phyloP scores from a whole-genome alignment of 2,113 vertebrate species.

The Lutjanus erythropterus region DNA sequence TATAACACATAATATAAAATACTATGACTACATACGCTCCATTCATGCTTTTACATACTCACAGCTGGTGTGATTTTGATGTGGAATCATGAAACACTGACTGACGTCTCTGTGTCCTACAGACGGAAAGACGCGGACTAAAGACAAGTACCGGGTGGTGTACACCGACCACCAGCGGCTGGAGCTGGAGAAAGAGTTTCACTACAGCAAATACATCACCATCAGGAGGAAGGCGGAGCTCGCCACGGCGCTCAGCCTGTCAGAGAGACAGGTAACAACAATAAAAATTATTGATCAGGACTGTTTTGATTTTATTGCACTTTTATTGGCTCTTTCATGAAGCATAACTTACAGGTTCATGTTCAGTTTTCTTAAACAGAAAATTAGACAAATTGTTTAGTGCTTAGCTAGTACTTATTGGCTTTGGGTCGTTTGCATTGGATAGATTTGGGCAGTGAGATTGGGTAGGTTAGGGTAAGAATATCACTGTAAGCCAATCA shows the following conservation, averaged over 20 bases:
- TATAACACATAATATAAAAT: conserved; percentile 55
- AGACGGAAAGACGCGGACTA: conserved; percentile 94
- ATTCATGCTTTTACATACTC: conserved; percentile 45
- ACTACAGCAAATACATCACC: conserved; percentile 97
- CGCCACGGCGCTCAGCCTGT: conserved; percentile 89
- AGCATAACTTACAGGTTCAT: too few species aligned
- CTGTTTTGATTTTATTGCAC: too few species aligned
- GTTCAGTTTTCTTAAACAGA: too few species aligned
- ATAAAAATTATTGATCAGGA: too few species aligned
- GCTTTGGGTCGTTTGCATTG: too few species aligned
- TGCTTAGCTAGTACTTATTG: too few species aligned
- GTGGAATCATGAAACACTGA: neutral
- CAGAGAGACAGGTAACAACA: conserved; percentile 91
- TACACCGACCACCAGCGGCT: conserved; percentile 95
- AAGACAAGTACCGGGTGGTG: conserved; percentile 97
- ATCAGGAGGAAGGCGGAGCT: conserved; percentile 95
- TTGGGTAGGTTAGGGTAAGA: too few species aligned
- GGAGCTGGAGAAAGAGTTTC: conserved; percentile 88
- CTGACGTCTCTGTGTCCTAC: conserved; percentile 47
- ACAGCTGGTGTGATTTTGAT: conserved; percentile 41
- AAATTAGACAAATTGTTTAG: too few species aligned
- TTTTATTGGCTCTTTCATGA: too few species aligned
- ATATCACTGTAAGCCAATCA: too few species aligned
- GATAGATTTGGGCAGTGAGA: too few species aligned
- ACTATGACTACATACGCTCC: neutral